These are phyloP conservation scores for Archaeoteleia sp. DNA, from an alignment of 2,888 invertebrate genomes.

Conservation along the genomic window DNA sequence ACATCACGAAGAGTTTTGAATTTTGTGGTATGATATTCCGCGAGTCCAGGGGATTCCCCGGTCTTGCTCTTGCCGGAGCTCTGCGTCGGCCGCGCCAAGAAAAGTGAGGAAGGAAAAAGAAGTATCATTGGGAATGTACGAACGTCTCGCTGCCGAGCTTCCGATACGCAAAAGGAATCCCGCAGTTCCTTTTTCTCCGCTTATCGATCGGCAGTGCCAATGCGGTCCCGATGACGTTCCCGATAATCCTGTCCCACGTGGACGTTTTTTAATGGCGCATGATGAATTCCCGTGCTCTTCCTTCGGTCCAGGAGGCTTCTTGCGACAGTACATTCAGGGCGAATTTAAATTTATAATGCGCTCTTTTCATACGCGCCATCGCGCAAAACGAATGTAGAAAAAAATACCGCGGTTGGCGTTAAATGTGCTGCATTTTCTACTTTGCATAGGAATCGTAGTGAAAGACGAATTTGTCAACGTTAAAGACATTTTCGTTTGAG, in stretches of 20 bases:
- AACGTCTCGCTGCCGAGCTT: slow-evolving; percentile 22
- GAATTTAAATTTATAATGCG: no score
- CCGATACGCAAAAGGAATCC: slow-evolving; percentile 31
- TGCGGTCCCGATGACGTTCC: slow-evolving; percentile 17
- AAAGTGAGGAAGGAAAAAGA: slow-evolving; percentile 17
- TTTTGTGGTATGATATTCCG: slow-evolving; percentile 28
- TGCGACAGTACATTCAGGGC: no score
- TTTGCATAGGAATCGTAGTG: no score
- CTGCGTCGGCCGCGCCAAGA: slow-evolving; percentile 10
- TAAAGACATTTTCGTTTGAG: no score
- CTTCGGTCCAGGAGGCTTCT: no score
- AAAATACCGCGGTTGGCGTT: no score
- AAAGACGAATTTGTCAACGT: no score
- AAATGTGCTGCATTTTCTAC: no score
- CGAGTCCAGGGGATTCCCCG: slow-evolving; percentile 12
- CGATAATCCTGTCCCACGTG: slow-evolving; percentile 42
- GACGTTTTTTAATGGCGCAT: slow-evolving; percentile 51
- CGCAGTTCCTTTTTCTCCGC: slow-evolving; percentile 10
- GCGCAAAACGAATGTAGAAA: no score
- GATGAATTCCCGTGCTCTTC: slow-evolving; percentile 50
- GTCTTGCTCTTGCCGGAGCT: background rate
- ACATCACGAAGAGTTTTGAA: slow-evolving; percentile 53
- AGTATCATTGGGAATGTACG: slow-evolving; percentile 19
- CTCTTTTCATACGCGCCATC: no score
- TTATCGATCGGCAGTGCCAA: slow-evolving; percentile 10